Percentiles rank a stretch among this genome's conserved stretches.
Evolutionary conservation across 2,113 vertebrate genomes (phyloP).

Genomic region (Hymenochirus boettgeri): DNA sequence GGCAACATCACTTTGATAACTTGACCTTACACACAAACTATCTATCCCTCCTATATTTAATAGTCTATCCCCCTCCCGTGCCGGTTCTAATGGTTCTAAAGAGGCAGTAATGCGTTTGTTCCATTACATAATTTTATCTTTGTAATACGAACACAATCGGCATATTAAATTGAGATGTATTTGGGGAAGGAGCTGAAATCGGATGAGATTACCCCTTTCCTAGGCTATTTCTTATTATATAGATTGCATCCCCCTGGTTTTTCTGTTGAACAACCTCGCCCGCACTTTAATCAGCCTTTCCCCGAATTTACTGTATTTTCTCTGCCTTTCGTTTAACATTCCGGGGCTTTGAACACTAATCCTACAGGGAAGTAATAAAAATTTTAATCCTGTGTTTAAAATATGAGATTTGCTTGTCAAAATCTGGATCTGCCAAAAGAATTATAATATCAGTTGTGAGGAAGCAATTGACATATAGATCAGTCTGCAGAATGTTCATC

Average conservation of each 20-base stretch:
- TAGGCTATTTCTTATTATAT: not conserved
- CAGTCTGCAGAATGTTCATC: too few species aligned
- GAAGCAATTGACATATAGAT: slow-evolving; percentile 46
- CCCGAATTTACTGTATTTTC: slow-evolving; percentile 52
- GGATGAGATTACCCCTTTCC: not conserved
- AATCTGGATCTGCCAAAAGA: slow-evolving; percentile 65
- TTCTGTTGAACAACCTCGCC: not conserved
- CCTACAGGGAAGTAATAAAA: slow-evolving; percentile 77
- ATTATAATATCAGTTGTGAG: slow-evolving; percentile 59
- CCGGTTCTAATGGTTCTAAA: too few species aligned
- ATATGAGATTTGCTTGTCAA: slow-evolving; percentile 81
- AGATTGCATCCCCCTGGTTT: not conserved
- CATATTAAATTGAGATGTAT: not conserved
- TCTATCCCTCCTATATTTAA: too few species aligned
- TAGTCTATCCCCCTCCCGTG: too few species aligned
- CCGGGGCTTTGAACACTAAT: slow-evolving; percentile 69
- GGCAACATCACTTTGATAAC: too few species aligned
- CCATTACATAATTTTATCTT: not conserved
- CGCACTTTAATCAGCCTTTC: slow-evolving; percentile 26
- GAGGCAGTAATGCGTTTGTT: too few species aligned
- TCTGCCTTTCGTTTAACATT: slow-evolving; percentile 58
- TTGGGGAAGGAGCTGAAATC: not conserved
- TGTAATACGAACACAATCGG: not conserved
- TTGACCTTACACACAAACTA: too few species aligned
- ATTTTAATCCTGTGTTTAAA: slow-evolving; percentile 85